phyloP scores from a whole-genome alignment of 1,140 invertebrate species.

The Zaprionus gabonicus region DNA sequence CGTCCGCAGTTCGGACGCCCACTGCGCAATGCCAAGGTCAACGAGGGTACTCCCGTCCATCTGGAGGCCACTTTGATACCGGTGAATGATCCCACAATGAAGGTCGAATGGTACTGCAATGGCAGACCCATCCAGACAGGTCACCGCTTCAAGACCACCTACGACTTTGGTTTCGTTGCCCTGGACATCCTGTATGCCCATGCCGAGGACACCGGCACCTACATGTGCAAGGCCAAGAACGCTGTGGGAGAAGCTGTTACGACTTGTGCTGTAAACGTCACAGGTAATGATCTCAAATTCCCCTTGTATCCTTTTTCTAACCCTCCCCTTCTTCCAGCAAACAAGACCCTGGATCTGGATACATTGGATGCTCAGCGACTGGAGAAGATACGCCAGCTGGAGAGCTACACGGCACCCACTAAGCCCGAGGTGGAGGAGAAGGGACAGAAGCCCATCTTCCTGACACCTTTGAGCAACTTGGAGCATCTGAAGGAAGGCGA shows the following conservation, averaged over 20 bases:
- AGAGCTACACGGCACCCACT: slow-evolving; percentile 91
- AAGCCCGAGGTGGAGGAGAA: slow-evolving; percentile 91
- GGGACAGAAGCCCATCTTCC: slow-evolving; percentile 93
- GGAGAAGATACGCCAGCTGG: slow-evolving; percentile 94
- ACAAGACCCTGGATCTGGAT: slow-evolving; percentile 93
- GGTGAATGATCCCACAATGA: slow-evolving; percentile 97
- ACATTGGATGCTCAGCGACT: slow-evolving; percentile 95
- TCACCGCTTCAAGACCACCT: slow-evolving; percentile 95
- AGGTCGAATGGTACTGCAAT: slow-evolving; percentile 97
- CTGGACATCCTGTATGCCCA: slow-evolving; percentile 98
- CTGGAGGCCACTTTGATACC: slow-evolving; percentile 97
- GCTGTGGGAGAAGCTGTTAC: slow-evolving; percentile 96
- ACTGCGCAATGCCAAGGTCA: slow-evolving; percentile 93
- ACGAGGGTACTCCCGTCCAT: slow-evolving; percentile 96
- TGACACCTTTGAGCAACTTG: slow-evolving; percentile 93
- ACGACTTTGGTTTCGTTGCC: slow-evolving; percentile 98
- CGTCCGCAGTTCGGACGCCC: slow-evolving; percentile 95
- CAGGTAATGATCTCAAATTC: slow-evolving; percentile 85
- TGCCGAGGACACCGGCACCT: slow-evolving; percentile 97
- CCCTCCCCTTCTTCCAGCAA: slow-evolving; percentile 86
- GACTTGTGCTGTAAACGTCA: slow-evolving; percentile 93
- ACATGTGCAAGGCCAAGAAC: slow-evolving; percentile 97
- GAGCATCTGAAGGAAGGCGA: slow-evolving; percentile 95
- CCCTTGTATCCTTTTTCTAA: slow-evolving; percentile 9
- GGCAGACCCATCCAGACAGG: slow-evolving; percentile 95